A percentile compares a stretch with the other conserved stretches of the same genome.
Conservation (phyloP, 1,140 invertebrate species). For the Drosophila burlai region DNA sequence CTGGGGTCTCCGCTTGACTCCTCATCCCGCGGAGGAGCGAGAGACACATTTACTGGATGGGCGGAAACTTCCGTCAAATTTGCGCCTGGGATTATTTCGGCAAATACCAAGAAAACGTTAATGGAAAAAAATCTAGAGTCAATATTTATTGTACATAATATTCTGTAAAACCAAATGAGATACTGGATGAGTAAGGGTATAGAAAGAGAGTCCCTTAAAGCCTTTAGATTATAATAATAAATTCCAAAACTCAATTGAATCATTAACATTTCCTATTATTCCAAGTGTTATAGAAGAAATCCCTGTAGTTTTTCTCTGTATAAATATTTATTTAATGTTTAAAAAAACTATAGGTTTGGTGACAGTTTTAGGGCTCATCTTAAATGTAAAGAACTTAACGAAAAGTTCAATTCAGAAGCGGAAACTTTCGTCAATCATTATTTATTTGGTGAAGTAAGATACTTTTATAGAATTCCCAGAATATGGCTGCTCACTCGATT, state of each 20-base stretch:
- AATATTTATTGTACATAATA: background rate
- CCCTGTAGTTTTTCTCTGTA: background rate
- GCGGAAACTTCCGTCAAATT: slow-evolving; percentile 50
- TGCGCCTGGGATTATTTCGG: slow-evolving; percentile 7
- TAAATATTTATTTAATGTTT: background rate
- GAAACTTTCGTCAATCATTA: slow-evolving; percentile 4
- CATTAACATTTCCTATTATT: background rate
- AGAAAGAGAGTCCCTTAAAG: background rate
- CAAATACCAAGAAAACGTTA: slow-evolving; percentile 15
- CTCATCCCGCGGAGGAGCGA: background rate
- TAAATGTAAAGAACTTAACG: background rate
- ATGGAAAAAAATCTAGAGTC: slow-evolving; percentile 4
- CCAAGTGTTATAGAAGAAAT: background rate
- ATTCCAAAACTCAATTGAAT: background rate
- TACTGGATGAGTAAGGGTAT: background rate
- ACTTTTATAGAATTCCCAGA: slow-evolving; percentile 25
- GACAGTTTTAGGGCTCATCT: background rate
- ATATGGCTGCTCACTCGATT: slow-evolving; percentile 7
- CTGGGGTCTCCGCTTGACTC: background rate
- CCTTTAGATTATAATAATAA: background rate
- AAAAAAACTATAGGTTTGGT: background rate
- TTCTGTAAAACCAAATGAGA: background rate
- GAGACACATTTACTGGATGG: slow-evolving; percentile 11
- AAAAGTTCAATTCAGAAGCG: background rate
- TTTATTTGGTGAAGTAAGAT: background rate